Conservation (phyloP, 2,888 invertebrate genomes). For the Leptinotarsa tumamoca region DNA sequence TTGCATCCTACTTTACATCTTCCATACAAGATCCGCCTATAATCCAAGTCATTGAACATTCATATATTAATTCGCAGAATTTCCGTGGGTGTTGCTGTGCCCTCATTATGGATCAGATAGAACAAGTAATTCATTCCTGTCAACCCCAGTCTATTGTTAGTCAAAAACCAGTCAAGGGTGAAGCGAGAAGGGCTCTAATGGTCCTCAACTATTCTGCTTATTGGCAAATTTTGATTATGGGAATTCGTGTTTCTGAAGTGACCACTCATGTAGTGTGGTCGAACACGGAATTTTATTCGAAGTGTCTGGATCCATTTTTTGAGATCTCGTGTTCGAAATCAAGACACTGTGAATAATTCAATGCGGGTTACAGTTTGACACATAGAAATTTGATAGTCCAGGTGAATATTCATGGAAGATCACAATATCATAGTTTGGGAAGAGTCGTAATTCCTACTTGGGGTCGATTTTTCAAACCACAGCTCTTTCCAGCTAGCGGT, state of each 20-base stretch:
- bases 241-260: not conserved
- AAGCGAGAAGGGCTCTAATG: not conserved
- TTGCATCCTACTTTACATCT: not conserved
- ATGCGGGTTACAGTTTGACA: no score
- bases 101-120: not conserved
- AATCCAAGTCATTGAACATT: not conserved
- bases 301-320: no score
- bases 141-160: constrained; percentile 9
- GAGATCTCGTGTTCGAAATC: no score
- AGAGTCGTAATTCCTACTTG: no score
- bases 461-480: no score
- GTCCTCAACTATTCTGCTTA: constrained; percentile 2
- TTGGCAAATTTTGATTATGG: not conserved
- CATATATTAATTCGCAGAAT: not conserved
- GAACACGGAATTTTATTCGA: not conserved
- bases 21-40: not conserved
- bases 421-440: no score
- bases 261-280: not conserved
- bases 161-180: constrained; percentile 8
- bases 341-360: no score
- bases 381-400: no score
- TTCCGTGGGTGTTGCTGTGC: not conserved
- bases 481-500: no score
- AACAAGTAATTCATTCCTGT: not conserved
- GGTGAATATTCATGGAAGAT: no score